These are phyloP conservation scores for Merodon equestris DNA, from an alignment of 2,888 invertebrate species.

Conservation along the genomic window DNA sequence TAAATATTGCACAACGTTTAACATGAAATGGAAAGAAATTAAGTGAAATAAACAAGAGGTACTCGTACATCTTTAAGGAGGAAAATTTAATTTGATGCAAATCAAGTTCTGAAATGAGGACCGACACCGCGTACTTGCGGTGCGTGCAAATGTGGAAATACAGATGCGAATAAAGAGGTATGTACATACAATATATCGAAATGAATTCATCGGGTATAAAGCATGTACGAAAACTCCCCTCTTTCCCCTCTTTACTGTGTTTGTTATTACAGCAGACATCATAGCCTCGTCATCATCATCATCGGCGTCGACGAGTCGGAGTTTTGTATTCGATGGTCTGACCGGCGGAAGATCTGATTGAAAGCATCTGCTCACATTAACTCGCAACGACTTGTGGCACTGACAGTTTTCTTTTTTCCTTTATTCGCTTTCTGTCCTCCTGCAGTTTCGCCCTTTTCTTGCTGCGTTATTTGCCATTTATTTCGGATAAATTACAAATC, in stretches of 20 bases:
- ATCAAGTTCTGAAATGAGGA: slow-evolving; percentile 27
- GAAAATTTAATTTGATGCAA: slow-evolving; percentile 64
- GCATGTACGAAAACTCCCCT: too few relatives aligned
- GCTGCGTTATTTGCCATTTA: slow-evolving; percentile 59
- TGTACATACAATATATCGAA: too few relatives aligned
- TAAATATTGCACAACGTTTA: slow-evolving; percentile 68
- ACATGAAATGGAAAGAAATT: slow-evolving; percentile 68
- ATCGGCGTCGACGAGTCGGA: not conserved
- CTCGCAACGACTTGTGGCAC: slow-evolving; percentile 47
- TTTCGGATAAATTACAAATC: slow-evolving; percentile 58
- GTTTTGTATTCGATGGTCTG: slow-evolving; percentile 4
- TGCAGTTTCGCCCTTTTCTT: slow-evolving; percentile 41
- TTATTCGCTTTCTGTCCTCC: not conserved
- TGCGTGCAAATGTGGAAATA: too few relatives aligned
- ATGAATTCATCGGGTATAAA: too few relatives aligned
- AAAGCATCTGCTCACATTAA: slow-evolving; percentile 67
- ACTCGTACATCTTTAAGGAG: slow-evolving; percentile 49
- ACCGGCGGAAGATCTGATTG: slow-evolving; percentile 58
- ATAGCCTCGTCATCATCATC: not conserved
- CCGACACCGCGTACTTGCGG: not conserved
- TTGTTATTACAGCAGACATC: too few relatives aligned
- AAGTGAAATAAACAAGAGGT: slow-evolving; percentile 66
- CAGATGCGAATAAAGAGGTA: too few relatives aligned
- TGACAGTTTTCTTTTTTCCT: slow-evolving; percentile 30
- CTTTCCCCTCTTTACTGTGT: too few relatives aligned